Evolutionary conservation across 1,140 invertebrate genomes (phyloP), one percentile per base, ranked within the genome.

Genomic region (Adoxophyes honmai): DNA sequence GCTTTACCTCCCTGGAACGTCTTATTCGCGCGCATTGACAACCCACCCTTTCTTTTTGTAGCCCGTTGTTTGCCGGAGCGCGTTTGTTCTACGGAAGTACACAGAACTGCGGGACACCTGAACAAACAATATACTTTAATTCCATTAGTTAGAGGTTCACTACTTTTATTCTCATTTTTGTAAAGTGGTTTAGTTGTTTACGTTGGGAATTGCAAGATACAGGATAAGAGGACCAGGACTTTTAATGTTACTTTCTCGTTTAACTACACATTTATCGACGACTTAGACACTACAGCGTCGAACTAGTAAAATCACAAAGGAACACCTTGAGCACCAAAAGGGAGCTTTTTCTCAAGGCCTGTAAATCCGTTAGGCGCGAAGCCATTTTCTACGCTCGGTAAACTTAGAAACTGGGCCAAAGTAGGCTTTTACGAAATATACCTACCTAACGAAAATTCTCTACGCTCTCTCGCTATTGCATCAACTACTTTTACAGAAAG

Each of bases 321-420:
- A 28, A 28, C 21, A 28, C 21, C 6, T 28, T 28, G 2, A 28
- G 21, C 6, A 28, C 2, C 21, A 28, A 28, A 28, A 28, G 21
- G 21, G 21, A 28, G 63, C 52, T 73, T 79, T 75, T 81, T 74
- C 68, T 73, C 75, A 78, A 81, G 77, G 74, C 76, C 70, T 78
- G 66, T 69, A 85, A 82, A 81, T 82, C 78, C 73, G 69, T 68
- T 73, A 78, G 67, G 73, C 74, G 76, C 69, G 73, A 81, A 83
- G 68, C 75, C 75, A 86, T 86, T 86, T 81, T 86, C 74, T 70
- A 77, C 73, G 81, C 73, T 83, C 75, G 73, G 80, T 81, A 83
- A 85, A 84, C 73, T 82, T 72, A 76, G 78, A 78, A 87, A 85
- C 79, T 84, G 73, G 81, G 84, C 71, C 81, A 83, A 83, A 83